These are phyloP conservation scores for Rhingia rostrata DNA, from an alignment of 2,888 invertebrate species.

Conservation along the genomic window DNA sequence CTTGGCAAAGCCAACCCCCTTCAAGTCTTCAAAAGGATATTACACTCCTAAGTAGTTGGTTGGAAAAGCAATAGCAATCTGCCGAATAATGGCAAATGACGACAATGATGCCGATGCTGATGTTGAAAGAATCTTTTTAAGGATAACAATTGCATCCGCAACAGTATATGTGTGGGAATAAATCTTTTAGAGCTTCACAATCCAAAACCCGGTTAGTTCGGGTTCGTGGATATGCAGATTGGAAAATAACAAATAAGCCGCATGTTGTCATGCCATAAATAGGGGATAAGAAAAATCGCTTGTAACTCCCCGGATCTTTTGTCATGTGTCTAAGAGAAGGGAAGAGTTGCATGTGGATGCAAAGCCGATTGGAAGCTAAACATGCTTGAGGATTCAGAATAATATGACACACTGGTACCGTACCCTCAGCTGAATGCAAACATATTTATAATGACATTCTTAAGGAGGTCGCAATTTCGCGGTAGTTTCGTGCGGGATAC, in stretches of 20 bases:
- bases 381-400: conserved; percentile 44
- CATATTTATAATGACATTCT: conserved; percentile 48
- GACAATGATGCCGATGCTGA: conserved; percentile 49
- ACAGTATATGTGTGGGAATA: conserved; percentile 6
- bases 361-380: conserved; percentile 40
- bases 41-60: conserved; percentile 29
- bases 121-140: conserved; percentile 51
- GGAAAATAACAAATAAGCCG: conserved; percentile 68
- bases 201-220: conserved; percentile 25
- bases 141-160: conserved; percentile 51
- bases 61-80: conserved; percentile 44
- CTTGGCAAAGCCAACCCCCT: conserved; percentile 6
- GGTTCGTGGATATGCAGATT: conserved; percentile 57
- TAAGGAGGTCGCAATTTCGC: conserved; percentile 45
- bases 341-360: conserved; percentile 3
- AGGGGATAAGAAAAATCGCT: conserved; percentile 51
- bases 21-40: conserved; percentile 51
- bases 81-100: conserved; percentile 63
- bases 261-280: conserved; percentile 61
- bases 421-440: conserved; percentile 4
- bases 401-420: conserved; percentile 12
- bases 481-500: conserved; percentile 30
- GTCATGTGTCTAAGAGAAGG: conserved; percentile 6
- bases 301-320: conserved; percentile 52
- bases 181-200: background rate